Base-by-base conservation (phyloP, 2,797 vertebrate genomes). In the Spea hammondii region DNA sequence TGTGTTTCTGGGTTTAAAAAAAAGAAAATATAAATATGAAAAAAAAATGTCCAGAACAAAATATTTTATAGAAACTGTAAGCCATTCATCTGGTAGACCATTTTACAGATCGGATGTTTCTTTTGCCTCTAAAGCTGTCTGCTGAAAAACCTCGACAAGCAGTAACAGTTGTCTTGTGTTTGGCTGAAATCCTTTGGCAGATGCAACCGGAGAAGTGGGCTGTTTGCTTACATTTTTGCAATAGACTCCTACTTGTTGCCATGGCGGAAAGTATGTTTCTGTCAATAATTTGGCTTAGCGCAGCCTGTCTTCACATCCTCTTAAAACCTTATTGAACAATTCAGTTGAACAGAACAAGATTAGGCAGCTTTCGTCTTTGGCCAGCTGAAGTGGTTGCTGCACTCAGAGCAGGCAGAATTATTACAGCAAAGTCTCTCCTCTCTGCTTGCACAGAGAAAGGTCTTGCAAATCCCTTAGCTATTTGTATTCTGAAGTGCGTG, bases 221-320 rank as follows among this genome's bases (percentile, higher is more conserved):
- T 89, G 87, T 90, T 92, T 87, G 90, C 91, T 93, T 91, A 90
- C 89, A 85, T 89, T 89, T 91, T 87, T 86, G 84, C 87, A 88
- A 72, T 83, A 75, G 88, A 89, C 84, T 86, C 85, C 86, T 86
- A 87, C 90, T 89, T 91, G 92, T 93, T 93, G 90, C 93, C 88
- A 90, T 92, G 91, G 91, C 70, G 85, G 89, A 85, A 89, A 72
- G 86, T 80, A 75, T 88, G 89, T 90, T 92, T 90, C 92, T 89
- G 88, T 91, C 90, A 92, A 88, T 91, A 91, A 92, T 92, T 91
- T 90, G 88, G 90, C 89, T 88, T 86, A 84, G 87, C 6, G 0
- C 47, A 70, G 85, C 85, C 87, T 88, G 86, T 87, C 88, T 4
- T 70, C 88, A n/a, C 89, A 86, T 88, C 86, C 85, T 89, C 87